Base-by-base conservation (phyloP, 2,888 invertebrate species). In the Ernsta delagoae region DNA sequence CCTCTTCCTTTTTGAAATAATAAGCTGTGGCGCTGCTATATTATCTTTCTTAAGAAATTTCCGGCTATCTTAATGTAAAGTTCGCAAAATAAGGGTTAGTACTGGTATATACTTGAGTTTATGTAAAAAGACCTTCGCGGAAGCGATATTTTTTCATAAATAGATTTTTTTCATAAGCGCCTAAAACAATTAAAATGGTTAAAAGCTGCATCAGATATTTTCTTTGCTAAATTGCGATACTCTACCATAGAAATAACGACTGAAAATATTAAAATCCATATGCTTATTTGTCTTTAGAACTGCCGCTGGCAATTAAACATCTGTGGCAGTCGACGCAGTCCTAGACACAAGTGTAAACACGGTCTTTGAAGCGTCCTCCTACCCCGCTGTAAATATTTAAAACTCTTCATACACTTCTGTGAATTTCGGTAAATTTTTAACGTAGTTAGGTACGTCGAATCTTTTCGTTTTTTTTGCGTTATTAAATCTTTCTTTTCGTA, bases 221-320 rank as follows among this genome's bases (percentile, higher is more conserved):
- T 12, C 3, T 12, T 12, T 36, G 11, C 34, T n/a, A 36, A 36
- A 36, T 57, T n/a, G 34, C n/a, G 36, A 57, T 7, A 57, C n/a
- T 36, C 6, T 3, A 9, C 11, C 11, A 8, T 16, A 7, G 50
- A 50, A 50, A 16, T 54, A 31, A 54, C 12, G 12, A 41, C 9
- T 84, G 88, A 87, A 89, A 87, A 85, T 88, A 89, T 89, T 90
- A 88, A 89, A 90, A 89, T 88, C 86, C 82, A 82, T 79, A 82
- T 79, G 81, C 83, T 84, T 90, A 88, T 90, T 90, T 90, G 86
- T 88, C 86, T 89, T 89, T 83, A 82, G 79, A 82, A 84, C 80
- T 84, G 86, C 88, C 84, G 79, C 73, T 80, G 83, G 89, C 85
- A 85, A 87, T 89, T 89, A 88, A 89, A 90, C 89, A 89, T 88